Evolutionary conservation across 2,888 invertebrate genomes (phyloP).

Genomic region (Tinea trinotella): DNA sequence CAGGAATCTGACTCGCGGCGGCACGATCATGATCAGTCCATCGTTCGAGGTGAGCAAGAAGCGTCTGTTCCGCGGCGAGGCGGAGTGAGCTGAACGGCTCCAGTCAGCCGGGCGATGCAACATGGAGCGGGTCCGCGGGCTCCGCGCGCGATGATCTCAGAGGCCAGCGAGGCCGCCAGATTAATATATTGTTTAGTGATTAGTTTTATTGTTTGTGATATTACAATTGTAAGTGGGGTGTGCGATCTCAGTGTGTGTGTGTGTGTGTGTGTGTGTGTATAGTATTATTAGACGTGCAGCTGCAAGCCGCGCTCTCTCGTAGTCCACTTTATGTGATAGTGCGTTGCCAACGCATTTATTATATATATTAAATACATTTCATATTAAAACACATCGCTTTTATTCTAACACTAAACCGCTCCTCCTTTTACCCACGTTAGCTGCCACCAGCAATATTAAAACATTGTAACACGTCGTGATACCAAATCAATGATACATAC

Average conservation of each 20-base stretch:
- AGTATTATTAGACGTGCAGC: slow-evolving; percentile 45
- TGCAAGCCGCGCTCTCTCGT: no score
- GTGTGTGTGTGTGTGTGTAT: no score
- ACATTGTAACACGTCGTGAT: no score
- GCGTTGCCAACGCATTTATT: no score
- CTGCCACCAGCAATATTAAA: no score
- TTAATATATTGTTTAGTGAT: slow-evolving; percentile 34
- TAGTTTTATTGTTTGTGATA: slow-evolving; percentile 74
- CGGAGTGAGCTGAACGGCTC: slow-evolving; percentile 46
- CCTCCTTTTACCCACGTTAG: no score
- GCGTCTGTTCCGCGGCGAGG: slow-evolving; percentile 87
- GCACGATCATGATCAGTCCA: slow-evolving; percentile 90
- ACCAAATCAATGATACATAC: no score
- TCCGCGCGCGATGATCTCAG: slow-evolving; percentile 22
- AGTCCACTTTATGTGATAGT: no score
- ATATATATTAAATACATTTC: no score
- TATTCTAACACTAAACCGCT: no score
- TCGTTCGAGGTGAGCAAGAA: slow-evolving; percentile 92
- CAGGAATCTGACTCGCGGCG: slow-evolving; percentile 89
- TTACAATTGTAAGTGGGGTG: slow-evolving; percentile 66
- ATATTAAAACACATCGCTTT: no score
- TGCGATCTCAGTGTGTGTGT: no score
- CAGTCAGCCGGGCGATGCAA: slow-evolving; percentile 20
- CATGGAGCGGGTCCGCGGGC: slow-evolving; percentile 31
- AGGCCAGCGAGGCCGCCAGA: slow-evolving; percentile 41